phyloP scores from a whole-genome alignment of 2,888 invertebrate species.

The Mellilla xanthometata region DNA sequence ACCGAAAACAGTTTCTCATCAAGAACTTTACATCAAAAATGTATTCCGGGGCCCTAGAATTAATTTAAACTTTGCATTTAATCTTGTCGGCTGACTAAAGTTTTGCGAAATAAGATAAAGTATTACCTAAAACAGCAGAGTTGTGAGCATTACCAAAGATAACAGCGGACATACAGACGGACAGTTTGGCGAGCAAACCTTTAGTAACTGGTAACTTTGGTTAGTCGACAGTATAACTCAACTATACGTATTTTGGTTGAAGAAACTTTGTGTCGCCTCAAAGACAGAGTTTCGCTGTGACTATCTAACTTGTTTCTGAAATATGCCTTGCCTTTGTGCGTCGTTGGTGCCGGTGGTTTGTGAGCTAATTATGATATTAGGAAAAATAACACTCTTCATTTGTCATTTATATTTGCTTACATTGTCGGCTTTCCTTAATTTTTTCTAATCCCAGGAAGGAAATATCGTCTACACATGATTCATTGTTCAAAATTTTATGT shows the following conservation, averaged over 20 bases:
- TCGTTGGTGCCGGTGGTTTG: no score
- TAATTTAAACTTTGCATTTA: conserved; percentile 79
- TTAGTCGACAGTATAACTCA: neutral
- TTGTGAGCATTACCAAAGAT: conserved; percentile 58
- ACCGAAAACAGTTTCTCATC: conserved; percentile 40
- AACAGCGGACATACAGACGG: conserved; percentile 43
- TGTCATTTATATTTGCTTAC: neutral
- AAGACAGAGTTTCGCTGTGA: conserved; percentile 1
- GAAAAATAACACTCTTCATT: no score
- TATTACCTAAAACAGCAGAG: conserved; percentile 68
- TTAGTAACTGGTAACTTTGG: conserved; percentile 19
- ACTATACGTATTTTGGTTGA: conserved; percentile 5
- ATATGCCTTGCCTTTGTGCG: neutral
- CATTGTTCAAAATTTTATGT: no score
- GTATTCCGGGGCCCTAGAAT: conserved; percentile 62
- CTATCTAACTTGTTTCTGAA: conserved; percentile 1
- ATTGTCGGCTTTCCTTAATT: no score
- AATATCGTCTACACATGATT: no score
- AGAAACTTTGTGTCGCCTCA: conserved; percentile 5
- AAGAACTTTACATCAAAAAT: conserved; percentile 59
- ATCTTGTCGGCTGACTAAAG: conserved; percentile 73
- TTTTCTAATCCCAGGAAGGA: no score
- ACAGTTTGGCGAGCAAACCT: conserved; percentile 22
- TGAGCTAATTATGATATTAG: no score
- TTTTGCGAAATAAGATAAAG: conserved; percentile 72